Evolutionary conservation across 2,797 vertebrate genomes (phyloP), one percentile per base, ranked within the genome.

Genomic region (Hypotaenidia philippensis): DNA sequence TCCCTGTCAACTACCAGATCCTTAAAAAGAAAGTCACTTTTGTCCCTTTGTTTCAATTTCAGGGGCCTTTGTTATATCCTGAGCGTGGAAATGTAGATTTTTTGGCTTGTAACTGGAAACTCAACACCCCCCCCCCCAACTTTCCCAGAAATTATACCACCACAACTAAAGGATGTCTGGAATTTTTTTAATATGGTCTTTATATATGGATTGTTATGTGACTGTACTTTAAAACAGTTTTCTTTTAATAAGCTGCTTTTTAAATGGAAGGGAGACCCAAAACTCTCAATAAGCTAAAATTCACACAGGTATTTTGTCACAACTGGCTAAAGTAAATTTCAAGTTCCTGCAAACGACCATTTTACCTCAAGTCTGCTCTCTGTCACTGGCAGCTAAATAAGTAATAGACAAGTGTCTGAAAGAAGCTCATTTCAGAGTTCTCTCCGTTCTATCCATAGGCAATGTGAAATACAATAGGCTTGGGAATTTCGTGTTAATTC

Each of bases 401-500:
- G 59, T 71, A 87, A 80, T 50, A 95, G 84, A 83, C 74, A 88
- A 96, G 74, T 70, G 76, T 87, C 91, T 94, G 89, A 87, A 85
- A 70, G 87, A 69, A 71, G 55, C 26, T 89, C 75, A 13, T 70
- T 85, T 83, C 81, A 60, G 29, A 32, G 41, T 78, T 96, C 44
- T 83, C 66, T 92, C 72, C 53, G 38, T 78, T 96, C 36, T 81
- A 60, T 92, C 76, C 63, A 61, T n/a, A 79, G 70, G 57, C 83
- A 49, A 27, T 22, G n/a, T 57, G 63, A 86, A 95, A 87, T 96
- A 93, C 79, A 92, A 41, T 72, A 79, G 79, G 40, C 65, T 94
- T 89, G 93, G 95, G 93, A 93, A 91, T 94, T 97, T 80, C 0
- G 11, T 76, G 49, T 92, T 95, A 94, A 94, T 94, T 94, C 85